Base-by-base conservation (phyloP, 2,797 vertebrate genomes). In the Natrix natrix region DNA sequence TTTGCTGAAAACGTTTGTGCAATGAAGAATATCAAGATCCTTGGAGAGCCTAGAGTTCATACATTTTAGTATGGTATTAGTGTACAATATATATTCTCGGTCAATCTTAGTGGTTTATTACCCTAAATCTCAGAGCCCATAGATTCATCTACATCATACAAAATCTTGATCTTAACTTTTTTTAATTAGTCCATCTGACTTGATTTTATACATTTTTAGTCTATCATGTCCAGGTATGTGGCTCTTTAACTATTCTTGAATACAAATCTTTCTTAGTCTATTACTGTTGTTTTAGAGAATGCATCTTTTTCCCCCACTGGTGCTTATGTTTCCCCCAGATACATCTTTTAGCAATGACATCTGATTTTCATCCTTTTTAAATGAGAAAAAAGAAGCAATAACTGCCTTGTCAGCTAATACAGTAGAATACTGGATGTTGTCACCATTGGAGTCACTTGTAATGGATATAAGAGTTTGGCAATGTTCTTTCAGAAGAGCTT, bases 361-460 rank as follows among this genome's bases (percentile, higher is more conserved):
- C 89, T 87, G 22, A 48, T 87, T 90, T 87, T 94, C 56, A 90
- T 92, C 54, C 63, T 87, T 52, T 52, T 93, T 48, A 89, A 93
- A 93, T 78, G 2, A 69, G 89, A 93, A 83, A 90, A 26, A 28
- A 87, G 83, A 60, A 48, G 59, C 28, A 92, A 86, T 83, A 94
- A 55, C 26, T 61, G 88, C 59, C 88, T 90, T 90, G 69, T 69
- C 56, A 92, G 66, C 26, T 89, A 59, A 90, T 32, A 28, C 61
- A 63, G 61, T 63, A 52, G 56, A 74, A 91, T 87, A 12, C 28
- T 89, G 26, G 17, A 28, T 94, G 1, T 92, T 91, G 90, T 86
- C 91, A 93, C 61, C 78, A 66, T 63, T 32, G 26, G 7, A 89
- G n/a, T 78, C 55, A 91, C n/a, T 66, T 91, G 14, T 24, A 63